Base-by-base conservation (phyloP, 2,888 invertebrate genomes). In the Chloroclysta siterata region DNA sequence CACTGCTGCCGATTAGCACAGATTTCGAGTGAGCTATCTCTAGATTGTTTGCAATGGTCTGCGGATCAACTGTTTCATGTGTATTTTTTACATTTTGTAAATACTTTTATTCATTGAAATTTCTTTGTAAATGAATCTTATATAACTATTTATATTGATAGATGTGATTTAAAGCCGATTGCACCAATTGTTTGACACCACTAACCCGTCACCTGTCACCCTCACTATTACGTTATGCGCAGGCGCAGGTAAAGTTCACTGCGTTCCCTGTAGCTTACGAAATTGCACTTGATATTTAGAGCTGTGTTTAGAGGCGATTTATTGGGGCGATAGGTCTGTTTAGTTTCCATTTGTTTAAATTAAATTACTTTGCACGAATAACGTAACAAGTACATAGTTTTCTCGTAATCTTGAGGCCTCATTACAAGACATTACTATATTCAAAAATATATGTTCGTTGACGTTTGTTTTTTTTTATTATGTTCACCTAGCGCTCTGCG, bases 181-280 rank as follows among this genome's bases (percentile, higher is more conserved):
- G 55, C 65, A 55, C 52, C 55, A 58, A 65, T 62, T 59, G 48
- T 55, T 61, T 59, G 61, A 53, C 59, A 63, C 28, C 29, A 57
- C 39, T 54, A 57, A 62, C 54, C 58, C 22, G 55, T 60, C 60
- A 60, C 60, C 60, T 64, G 61, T 69, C 65, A 56, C 62, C 69
- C 56, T 53, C 54, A 51, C 47, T 52, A 17, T 56, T 54, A 53
- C 57, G 54, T 41, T 52, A 58, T 54, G 53, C 62, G 62, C 56
- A 5, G 17, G 57, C 57, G 58, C 58, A 29, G 47, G 22, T 66
- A 70, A 70, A 70, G 70, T 68, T 70, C 70, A 70, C 61, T 8
- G 42, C 65, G 68, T 68, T 70, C 70, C 68, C 70, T 65, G 5
- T 41, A 36, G 29, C 55, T 64, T 64, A 53, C 64, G 57, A 65